Evolutionary conservation across 2,113 vertebrate genomes (phyloP).

Genomic region (Dermatemys mawii): DNA sequence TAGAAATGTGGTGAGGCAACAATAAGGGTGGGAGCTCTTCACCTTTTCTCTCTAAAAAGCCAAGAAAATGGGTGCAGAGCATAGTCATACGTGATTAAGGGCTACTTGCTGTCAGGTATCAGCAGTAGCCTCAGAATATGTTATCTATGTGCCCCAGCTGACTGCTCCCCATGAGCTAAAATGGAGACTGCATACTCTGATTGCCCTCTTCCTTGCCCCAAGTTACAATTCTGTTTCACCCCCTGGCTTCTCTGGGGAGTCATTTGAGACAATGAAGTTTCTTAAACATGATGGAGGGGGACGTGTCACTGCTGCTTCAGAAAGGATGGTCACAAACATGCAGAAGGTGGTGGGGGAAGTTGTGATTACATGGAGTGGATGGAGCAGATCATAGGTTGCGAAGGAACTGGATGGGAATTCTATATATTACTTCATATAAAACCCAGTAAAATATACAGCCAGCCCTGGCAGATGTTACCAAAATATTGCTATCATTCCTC

Average conservation of each 20-base stretch:
- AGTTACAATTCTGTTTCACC: neutral
- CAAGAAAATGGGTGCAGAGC: neutral
- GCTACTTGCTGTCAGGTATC: neutral
- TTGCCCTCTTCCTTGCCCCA: neutral
- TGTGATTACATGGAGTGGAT: neutral
- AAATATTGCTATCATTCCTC: neutral
- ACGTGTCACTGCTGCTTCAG: neutral
- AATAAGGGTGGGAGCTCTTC: fast-evolving
- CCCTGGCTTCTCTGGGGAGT: neutral
- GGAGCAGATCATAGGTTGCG: neutral
- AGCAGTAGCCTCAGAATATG: neutral
- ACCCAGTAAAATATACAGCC: neutral
- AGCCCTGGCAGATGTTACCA: neutral
- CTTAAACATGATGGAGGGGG: neutral
- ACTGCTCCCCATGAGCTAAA: neutral
- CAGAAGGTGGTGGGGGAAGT: neutral
- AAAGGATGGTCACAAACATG: neutral
- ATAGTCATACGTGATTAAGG: neutral
- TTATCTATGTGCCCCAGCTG: neutral
- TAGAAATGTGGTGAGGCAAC: neutral
- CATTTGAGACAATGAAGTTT: fast-evolving
- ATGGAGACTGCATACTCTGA: neutral
- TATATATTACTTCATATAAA: neutral
- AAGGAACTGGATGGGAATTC: neutral
- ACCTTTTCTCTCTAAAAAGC: neutral